Conservation (phyloP, 2,888 invertebrate genomes). For the Liodrosophila aerea region DNA sequence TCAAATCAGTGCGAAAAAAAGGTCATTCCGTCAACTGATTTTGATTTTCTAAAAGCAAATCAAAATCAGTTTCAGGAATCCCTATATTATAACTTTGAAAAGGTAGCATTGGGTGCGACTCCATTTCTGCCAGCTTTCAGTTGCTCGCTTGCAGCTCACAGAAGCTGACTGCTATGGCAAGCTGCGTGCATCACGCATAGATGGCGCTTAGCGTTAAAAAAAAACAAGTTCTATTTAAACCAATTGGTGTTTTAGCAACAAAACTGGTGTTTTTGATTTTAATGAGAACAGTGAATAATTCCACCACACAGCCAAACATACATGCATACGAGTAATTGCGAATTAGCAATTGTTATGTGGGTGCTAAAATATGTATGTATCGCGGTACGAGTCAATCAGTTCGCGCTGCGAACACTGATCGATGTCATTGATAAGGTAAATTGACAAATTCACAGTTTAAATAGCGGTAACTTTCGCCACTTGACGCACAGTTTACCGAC, state of each 20-base stretch:
- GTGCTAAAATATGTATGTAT: slow-evolving; percentile 58
- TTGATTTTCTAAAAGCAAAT: too few species aligned
- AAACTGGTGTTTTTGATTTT: too few species aligned
- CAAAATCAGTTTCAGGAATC: too few species aligned
- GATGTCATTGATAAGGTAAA: slow-evolving; percentile 42
- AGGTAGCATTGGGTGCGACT: too few species aligned
- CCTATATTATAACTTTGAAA: too few species aligned
- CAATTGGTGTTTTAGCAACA: too few species aligned
- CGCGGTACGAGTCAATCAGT: slow-evolving; percentile 32
- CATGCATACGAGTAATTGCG: slow-evolving; percentile 29
- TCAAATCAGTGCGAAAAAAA: too few species aligned
- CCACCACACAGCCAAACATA: too few species aligned
- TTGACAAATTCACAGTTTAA: slow-evolving; percentile 40
- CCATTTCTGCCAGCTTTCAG: background rate
- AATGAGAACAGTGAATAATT: too few species aligned
- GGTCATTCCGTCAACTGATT: too few species aligned
- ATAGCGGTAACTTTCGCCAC: slow-evolving; percentile 51
- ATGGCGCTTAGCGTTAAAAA: slow-evolving; percentile 24
- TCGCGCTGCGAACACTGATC: slow-evolving; percentile 33
- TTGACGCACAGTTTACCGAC: slow-evolving; percentile 42
- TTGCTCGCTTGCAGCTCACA: background rate
- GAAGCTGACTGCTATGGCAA: slow-evolving; percentile 4
- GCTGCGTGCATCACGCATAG: slow-evolving; percentile 7
- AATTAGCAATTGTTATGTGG: slow-evolving; percentile 50
- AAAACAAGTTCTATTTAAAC: too few species aligned